Conservation (phyloP, 2,888 invertebrate genomes). For the Perizoma affinitatum region DNA sequence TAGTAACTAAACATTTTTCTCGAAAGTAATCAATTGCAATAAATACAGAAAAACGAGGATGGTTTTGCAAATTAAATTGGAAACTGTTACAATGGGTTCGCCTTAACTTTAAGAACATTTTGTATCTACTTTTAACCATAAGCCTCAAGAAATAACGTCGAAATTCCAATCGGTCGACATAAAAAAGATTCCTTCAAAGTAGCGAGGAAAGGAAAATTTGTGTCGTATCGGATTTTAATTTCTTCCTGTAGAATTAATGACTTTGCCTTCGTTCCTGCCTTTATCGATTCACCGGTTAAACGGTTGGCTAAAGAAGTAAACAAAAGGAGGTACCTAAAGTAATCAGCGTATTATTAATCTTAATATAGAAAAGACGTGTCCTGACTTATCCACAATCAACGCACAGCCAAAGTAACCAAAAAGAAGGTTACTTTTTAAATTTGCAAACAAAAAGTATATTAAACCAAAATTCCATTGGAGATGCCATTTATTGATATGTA, state of each 20-base stretch:
- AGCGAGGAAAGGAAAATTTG: slow-evolving; percentile 67
- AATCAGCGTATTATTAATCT: too few relatives aligned
- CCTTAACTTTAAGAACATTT: slow-evolving; percentile 34
- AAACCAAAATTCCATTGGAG: too few relatives aligned
- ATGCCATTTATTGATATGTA: too few relatives aligned
- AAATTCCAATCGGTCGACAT: slow-evolving; percentile 29
- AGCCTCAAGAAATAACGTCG: neutral
- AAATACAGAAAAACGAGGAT: slow-evolving; percentile 75
- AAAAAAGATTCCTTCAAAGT: slow-evolving; percentile 47
- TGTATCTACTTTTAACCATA: slow-evolving; percentile 38
- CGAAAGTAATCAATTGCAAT: slow-evolving; percentile 77
- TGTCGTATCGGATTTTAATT: slow-evolving; percentile 83
- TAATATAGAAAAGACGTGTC: too few relatives aligned
- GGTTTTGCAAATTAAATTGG: slow-evolving; percentile 79
- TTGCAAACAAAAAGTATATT: too few relatives aligned
- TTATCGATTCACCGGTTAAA: slow-evolving; percentile 67
- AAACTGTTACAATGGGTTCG: slow-evolving; percentile 52
- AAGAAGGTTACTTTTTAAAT: too few relatives aligned
- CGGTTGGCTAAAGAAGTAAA: slow-evolving; percentile 23
- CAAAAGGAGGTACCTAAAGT: neutral
- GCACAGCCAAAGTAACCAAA: too few relatives aligned
- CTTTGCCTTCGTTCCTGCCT: slow-evolving; percentile 64
- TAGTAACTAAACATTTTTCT: slow-evolving; percentile 58
- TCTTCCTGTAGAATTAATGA: slow-evolving; percentile 79
- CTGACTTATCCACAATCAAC: too few relatives aligned